A percentile compares a stretch with the other conserved stretches of the same genome.
Conservation (phyloP, 2,113 vertebrate genomes). For the Pseudorectes ferrugineus region DNA sequence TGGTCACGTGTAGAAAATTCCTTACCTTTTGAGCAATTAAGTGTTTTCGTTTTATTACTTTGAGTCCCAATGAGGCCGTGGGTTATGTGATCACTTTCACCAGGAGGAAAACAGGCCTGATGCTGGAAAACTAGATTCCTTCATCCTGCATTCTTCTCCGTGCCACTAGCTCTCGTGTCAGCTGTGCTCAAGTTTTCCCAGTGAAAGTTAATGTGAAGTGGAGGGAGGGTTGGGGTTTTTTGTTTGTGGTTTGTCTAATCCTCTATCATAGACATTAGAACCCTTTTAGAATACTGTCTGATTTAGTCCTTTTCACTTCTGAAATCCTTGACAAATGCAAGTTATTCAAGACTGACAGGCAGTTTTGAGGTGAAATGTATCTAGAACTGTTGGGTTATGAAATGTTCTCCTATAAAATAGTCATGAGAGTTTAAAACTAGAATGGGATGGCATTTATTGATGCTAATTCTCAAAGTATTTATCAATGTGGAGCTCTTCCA, state of each 20-base stretch:
- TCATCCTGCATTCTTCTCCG: background rate
- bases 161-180: background rate
- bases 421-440: background rate
- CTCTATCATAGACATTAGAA: background rate
- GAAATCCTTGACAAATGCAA: background rate
- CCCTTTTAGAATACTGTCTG: background rate
- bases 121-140: background rate
- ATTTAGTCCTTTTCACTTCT: background rate
- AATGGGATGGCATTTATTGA: background rate
- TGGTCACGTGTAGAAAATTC: background rate
- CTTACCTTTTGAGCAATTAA: background rate
- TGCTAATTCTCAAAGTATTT: background rate
- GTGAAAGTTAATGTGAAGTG: background rate
- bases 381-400: background rate
- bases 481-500: background rate
- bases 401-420: background rate
- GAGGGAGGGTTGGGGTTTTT: fast-evolving
- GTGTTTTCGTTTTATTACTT: background rate
- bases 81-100: background rate
- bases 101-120: background rate
- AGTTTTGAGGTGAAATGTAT: background rate
- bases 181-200: background rate
- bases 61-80: fast-evolving
- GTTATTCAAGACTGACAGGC: background rate
- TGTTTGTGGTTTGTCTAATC: background rate